Evolutionary conservation across 1,140 invertebrate species (phyloP).

Genomic region (Atopsyche davidsoni): DNA sequence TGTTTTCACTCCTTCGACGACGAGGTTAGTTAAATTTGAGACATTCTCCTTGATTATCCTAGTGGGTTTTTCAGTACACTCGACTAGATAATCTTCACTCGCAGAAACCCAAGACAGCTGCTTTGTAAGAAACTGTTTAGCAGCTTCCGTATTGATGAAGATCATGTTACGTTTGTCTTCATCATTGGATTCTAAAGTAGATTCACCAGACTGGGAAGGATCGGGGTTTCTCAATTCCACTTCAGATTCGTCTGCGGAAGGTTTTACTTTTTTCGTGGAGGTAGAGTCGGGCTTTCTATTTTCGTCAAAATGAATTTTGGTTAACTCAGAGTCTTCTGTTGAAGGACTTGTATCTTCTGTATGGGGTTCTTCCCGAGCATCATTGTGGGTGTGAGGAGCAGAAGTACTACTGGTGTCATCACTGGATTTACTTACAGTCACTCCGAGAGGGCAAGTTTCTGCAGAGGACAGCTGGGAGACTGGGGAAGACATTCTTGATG

Average conservation of each 20-base stretch:
- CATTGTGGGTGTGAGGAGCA: constrained; percentile 43
- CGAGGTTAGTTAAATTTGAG: constrained; percentile 65
- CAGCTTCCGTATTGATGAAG: constrained; percentile 65
- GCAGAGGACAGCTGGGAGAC: constrained; percentile 46
- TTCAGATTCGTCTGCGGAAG: constrained; percentile 7
- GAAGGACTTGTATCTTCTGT: constrained; percentile 52
- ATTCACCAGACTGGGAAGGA: constrained; percentile 36
- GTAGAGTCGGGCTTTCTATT: constrained; percentile 11
- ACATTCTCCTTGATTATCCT: constrained; percentile 66
- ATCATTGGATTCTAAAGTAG: constrained; percentile 37
- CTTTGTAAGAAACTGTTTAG: constrained; percentile 62
- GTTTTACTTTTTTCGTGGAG: constrained; percentile 18
- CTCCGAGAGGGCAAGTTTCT: constrained; percentile 46
- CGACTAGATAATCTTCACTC: constrained; percentile 59
- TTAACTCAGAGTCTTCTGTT: constrained; percentile 47
- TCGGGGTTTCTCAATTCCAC: constrained; percentile 28
- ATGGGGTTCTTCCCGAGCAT: constrained; percentile 44
- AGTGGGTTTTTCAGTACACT: constrained; percentile 59
- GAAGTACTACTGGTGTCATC: constrained; percentile 49
- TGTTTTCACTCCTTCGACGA: constrained; percentile 68
- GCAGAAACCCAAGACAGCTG: constrained; percentile 67
- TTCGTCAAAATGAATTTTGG: constrained; percentile 33
- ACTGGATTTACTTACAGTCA: constrained; percentile 47
- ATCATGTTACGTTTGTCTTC: constrained; percentile 59
- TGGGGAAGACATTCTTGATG: constrained; percentile 46